Percentiles rank a stretch among this genome's conserved stretches.
Evolutionary conservation across 2,888 invertebrate genomes (phyloP).

Genomic region (Xiphydria camelus): DNA sequence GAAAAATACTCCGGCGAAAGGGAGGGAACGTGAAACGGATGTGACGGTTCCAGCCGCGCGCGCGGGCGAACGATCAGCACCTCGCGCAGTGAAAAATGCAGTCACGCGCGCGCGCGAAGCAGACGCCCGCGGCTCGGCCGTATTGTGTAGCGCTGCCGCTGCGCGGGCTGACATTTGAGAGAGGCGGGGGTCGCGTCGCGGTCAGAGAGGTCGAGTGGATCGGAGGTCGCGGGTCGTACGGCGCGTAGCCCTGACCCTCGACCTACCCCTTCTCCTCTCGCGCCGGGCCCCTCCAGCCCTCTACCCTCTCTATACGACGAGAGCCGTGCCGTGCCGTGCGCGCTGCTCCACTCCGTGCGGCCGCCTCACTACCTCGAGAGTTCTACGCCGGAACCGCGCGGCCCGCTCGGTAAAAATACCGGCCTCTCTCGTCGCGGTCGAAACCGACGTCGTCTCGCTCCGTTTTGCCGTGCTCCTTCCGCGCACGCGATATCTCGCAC

Average conservation of each 20-base stretch:
- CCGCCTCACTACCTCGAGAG: slow-evolving; percentile 30
- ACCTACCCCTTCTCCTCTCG: slow-evolving; percentile 36
- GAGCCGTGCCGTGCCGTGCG: slow-evolving; percentile 1
- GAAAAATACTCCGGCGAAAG: too few species aligned
- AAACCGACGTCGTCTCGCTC: too few species aligned
- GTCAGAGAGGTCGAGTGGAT: slow-evolving; percentile 41
- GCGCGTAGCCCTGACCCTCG: slow-evolving; percentile 54
- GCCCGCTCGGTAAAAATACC: slow-evolving; percentile 17
- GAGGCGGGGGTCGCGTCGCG: slow-evolving; percentile 39
- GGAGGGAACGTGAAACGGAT: too few species aligned
- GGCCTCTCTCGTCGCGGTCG: too few species aligned
- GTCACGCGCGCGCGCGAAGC: slow-evolving; percentile 23
- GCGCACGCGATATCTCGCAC: slow-evolving; percentile 11
- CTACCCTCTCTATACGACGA: slow-evolving; percentile 11
- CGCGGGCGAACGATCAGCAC: too few species aligned
- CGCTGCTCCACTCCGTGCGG: slow-evolving; percentile 16
- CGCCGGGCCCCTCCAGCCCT: slow-evolving; percentile 15
- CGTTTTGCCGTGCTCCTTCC: too few species aligned
- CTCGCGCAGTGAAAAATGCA: too few species aligned
- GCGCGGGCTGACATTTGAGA: slow-evolving; percentile 20
- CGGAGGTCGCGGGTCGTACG: slow-evolving; percentile 52
- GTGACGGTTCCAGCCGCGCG: too few species aligned
- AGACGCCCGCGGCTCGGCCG: neutral
- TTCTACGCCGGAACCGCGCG: slow-evolving; percentile 20
- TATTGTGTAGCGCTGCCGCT: slow-evolving; percentile 18